Percentiles rank a stretch among this genome's conserved stretches.
phyloP scores from a whole-genome alignment of 2,888 invertebrate genomes.

The Alviniconcha strummeri region DNA sequence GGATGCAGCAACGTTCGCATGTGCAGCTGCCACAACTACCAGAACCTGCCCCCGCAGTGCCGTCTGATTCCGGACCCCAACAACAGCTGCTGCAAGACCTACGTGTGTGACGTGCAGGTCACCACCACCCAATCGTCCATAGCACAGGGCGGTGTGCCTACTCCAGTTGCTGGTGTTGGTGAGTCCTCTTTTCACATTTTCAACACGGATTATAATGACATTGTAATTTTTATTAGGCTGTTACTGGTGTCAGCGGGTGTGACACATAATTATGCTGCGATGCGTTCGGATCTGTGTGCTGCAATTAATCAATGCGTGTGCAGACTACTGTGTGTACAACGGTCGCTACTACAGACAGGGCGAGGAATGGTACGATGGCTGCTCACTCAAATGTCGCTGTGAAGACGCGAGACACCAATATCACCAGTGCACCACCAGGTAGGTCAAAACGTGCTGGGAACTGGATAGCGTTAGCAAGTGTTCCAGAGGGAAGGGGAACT shows the following conservation, averaged over 20 bases:
- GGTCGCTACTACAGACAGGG: constrained; percentile 43
- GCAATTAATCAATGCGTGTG: too few relatives aligned
- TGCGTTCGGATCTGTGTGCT: too few relatives aligned
- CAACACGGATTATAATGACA: not conserved
- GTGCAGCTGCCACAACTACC: constrained; percentile 56
- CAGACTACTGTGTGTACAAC: constrained; percentile 44
- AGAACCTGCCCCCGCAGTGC: constrained; percentile 60
- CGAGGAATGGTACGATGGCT: constrained; percentile 43
- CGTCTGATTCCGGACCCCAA: constrained; percentile 51
- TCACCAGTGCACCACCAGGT: constrained; percentile 60
- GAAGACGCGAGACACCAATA: constrained; percentile 47
- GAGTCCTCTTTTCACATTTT: constrained; percentile 9
- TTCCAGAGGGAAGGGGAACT: too few relatives aligned
- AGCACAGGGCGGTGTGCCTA: constrained; percentile 38
- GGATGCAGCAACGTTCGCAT: too few relatives aligned
- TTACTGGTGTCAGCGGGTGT: not conserved
- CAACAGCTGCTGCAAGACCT: constrained; percentile 55
- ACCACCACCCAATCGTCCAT: constrained; percentile 44
- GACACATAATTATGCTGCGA: too few relatives aligned
- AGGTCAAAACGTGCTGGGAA: not conserved
- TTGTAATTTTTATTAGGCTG: not conserved
- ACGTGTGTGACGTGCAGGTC: constrained; percentile 56
- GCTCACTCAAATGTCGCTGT: constrained; percentile 40
- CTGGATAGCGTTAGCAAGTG: too few relatives aligned
- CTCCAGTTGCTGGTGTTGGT: constrained; percentile 55